Evolutionary conservation across 2,888 invertebrate genomes (phyloP).

Genomic region (Callyntrura guangdongensis): DNA sequence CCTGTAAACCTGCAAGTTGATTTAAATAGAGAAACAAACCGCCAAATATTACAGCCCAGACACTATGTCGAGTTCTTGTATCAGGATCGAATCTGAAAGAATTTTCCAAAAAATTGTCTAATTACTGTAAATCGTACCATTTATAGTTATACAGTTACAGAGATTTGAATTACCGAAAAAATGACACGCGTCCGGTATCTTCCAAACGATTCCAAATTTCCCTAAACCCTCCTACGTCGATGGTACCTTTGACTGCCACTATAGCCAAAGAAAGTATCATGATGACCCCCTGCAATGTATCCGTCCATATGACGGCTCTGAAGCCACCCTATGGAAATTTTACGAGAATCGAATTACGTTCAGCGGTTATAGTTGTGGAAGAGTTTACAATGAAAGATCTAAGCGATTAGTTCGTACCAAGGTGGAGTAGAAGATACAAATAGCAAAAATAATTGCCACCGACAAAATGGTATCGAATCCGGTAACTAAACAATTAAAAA

Average conservation of each 20-base stretch:
- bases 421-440: constrained; percentile 81
- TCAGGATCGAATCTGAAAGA: constrained; percentile 82
- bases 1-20: constrained; percentile 68
- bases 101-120: too few relatives aligned
- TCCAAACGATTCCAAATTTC: constrained; percentile 74
- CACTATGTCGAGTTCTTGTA: constrained; percentile 81
- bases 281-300: constrained; percentile 78
- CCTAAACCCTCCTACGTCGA: constrained; percentile 80
- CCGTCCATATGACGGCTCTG: constrained; percentile 82
- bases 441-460: constrained; percentile 89
- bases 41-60: constrained; percentile 81
- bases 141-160: too few relatives aligned
- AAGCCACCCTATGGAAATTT: constrained; percentile 79
- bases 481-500: too few relatives aligned
- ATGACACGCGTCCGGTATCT: constrained; percentile 71
- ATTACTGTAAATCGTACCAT: too few relatives aligned
- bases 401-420: constrained; percentile 71
- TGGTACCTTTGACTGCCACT: constrained; percentile 79
- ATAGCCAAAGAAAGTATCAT: constrained; percentile 80
- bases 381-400: neutral
- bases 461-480: constrained; percentile 89
- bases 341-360: too few relatives aligned
- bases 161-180: constrained; percentile 79
- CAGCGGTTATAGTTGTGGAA: neutral
- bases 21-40: constrained; percentile 79